These are phyloP conservation scores for Xestia sexstrigata DNA, from an alignment of 2,888 invertebrate species.

Conservation along the genomic window DNA sequence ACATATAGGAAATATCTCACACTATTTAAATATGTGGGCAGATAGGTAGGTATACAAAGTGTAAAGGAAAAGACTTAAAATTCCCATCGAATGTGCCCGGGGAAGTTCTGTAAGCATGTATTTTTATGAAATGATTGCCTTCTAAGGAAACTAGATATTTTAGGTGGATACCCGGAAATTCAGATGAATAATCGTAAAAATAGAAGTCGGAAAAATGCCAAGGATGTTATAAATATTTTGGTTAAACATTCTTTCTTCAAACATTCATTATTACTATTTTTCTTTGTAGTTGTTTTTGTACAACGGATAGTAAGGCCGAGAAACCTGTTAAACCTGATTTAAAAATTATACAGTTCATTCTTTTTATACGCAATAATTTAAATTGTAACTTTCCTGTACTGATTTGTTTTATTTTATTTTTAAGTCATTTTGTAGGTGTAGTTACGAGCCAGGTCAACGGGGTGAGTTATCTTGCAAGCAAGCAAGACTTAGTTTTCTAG, in stretches of 20 bases:
- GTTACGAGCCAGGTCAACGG: neutral
- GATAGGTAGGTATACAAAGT: neutral
- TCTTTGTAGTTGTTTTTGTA: slow-evolving; percentile 19
- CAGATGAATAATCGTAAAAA: neutral
- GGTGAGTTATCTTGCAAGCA: neutral
- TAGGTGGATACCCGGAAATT: slow-evolving; percentile 9
- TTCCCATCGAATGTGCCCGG: slow-evolving; percentile 20
- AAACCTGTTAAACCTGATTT: slow-evolving; percentile 27
- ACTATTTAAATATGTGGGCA: neutral
- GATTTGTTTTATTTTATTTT: neutral
- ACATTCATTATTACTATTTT: neutral
- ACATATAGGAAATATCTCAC: slow-evolving; percentile 19
- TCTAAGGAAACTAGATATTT: neutral
- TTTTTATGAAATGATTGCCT: slow-evolving; percentile 4
- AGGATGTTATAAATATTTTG: neutral
- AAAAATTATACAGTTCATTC: slow-evolving; percentile 3
- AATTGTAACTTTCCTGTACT: slow-evolving; percentile 21
- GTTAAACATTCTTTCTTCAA: neutral
- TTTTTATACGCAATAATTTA: neutral
- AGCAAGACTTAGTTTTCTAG: neutral
- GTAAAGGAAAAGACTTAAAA: slow-evolving; percentile 37
- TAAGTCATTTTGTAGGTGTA: neutral
- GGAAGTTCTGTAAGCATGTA: slow-evolving; percentile 44
- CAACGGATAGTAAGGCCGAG: slow-evolving; percentile 4
- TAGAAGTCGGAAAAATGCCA: neutral